Conservation (phyloP, 2,888 invertebrate species). For the Polydrusus pterygomalis region DNA sequence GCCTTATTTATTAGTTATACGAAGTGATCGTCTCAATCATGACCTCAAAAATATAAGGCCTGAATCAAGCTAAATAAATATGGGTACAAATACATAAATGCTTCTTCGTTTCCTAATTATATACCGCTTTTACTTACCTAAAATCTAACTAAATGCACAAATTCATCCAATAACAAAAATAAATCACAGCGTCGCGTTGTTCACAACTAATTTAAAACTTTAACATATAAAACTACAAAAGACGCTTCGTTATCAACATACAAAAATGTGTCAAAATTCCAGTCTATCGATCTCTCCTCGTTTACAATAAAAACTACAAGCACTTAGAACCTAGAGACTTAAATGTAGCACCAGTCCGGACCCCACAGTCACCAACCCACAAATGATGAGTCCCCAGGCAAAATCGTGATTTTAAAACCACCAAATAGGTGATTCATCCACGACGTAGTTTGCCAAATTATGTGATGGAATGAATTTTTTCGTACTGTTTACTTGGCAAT, state of each 20-base stretch:
- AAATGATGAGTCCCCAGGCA: conserved; percentile 45
- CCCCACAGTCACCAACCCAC: conserved; percentile 40
- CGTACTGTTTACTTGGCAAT: conserved; percentile 48
- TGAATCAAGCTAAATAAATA: too few relatives aligned
- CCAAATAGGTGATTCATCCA: conserved; percentile 50
- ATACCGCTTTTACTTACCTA: not conserved
- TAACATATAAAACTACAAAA: not conserved
- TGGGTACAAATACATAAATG: not conserved
- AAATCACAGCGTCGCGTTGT: not conserved
- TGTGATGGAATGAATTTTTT: conserved; percentile 51
- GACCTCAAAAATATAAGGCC: too few relatives aligned
- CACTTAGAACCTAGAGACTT: conserved; percentile 37
- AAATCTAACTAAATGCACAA: conserved; percentile 12
- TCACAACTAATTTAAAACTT: conserved; percentile 12
- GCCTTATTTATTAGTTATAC: too few relatives aligned
- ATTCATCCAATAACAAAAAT: conserved; percentile 6
- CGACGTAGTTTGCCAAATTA: conserved; percentile 51
- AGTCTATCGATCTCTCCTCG: conserved; percentile 51
- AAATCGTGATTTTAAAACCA: conserved; percentile 48
- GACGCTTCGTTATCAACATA: not conserved
- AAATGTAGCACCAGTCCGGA: conserved; percentile 45
- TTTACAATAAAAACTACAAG: conserved; percentile 31
- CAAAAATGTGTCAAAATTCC: conserved; percentile 21
- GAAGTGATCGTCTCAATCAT: too few relatives aligned
- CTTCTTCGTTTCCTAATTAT: not conserved